A percentile compares a stretch with the other conserved stretches of the same genome.
Conservation (phyloP, 2,888 invertebrate genomes). For the Deroplatys truncata region DNA sequence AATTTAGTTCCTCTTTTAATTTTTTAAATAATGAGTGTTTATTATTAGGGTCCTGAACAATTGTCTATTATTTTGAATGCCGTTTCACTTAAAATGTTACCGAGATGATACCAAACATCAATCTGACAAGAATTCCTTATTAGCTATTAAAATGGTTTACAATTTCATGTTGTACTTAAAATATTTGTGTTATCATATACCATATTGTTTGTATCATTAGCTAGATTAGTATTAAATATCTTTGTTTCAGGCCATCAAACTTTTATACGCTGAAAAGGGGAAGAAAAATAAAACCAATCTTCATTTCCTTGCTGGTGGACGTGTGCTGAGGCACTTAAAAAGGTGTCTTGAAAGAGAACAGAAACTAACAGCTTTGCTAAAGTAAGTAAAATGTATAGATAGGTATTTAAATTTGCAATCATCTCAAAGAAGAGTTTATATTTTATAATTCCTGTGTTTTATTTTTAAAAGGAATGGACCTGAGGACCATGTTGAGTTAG, state of each 20-base stretch:
- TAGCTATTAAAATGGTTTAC: too few relatives aligned
- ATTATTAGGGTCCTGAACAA: too few relatives aligned
- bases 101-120: too few relatives aligned
- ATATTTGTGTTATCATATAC: too few relatives aligned
- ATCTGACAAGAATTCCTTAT: too few relatives aligned
- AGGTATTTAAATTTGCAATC: background rate
- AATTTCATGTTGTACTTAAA: too few relatives aligned
- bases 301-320: constrained; percentile 68
- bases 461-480: constrained; percentile 59
- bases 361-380: constrained; percentile 62
- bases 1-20: too few relatives aligned
- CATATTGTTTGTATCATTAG: too few relatives aligned
- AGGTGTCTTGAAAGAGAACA: constrained; percentile 62
- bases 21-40: too few relatives aligned
- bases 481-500: constrained; percentile 62
- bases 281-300: constrained; percentile 65
- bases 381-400: constrained; percentile 52
- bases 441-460: background rate
- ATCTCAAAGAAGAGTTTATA: background rate
- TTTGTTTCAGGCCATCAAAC: constrained; percentile 44
- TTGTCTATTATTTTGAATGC: too few relatives aligned
- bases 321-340: constrained; percentile 60
- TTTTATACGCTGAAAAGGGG: constrained; percentile 67
- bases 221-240: too few relatives aligned
- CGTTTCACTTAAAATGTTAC: too few relatives aligned